phyloP scores from a whole-genome alignment of 2,113 vertebrate genomes.

The Caloenas nicobarica region DNA sequence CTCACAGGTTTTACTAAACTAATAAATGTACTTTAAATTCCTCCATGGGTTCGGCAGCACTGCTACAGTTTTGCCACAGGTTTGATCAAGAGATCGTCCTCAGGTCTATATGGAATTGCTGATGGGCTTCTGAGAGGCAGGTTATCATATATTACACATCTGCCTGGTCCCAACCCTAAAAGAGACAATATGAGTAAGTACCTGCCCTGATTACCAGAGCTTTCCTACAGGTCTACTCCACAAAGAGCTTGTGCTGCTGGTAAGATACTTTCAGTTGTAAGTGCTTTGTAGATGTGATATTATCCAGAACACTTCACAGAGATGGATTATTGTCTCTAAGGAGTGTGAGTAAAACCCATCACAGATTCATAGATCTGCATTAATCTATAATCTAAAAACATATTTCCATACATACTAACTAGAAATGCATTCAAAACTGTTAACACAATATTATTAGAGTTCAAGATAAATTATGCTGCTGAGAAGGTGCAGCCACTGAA shows the following conservation, averaged over 20 bases:
- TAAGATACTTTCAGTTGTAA: background rate
- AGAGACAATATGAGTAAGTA: background rate
- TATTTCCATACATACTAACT: background rate
- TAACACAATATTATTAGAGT: background rate
- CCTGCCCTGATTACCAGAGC: background rate
- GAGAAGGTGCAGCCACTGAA: background rate
- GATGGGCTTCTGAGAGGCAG: background rate
- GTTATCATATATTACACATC: background rate
- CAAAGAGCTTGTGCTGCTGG: background rate
- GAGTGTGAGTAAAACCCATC: background rate
- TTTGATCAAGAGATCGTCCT: background rate
- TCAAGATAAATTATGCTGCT: background rate
- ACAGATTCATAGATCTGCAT: background rate
- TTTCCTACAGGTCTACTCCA: background rate
- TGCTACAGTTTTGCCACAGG: background rate
- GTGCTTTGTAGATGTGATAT: background rate
- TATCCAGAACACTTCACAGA: background rate
- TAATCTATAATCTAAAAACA: background rate
- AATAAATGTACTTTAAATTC: background rate
- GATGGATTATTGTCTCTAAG: background rate
- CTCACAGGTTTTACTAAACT: background rate
- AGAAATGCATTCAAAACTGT: background rate
- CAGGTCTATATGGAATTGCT: background rate
- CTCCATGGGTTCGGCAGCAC: accelerated
- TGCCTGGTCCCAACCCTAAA: background rate